phyloP scores from a whole-genome alignment of 1,140 invertebrate genomes.

The Apis dorsata region DNA sequence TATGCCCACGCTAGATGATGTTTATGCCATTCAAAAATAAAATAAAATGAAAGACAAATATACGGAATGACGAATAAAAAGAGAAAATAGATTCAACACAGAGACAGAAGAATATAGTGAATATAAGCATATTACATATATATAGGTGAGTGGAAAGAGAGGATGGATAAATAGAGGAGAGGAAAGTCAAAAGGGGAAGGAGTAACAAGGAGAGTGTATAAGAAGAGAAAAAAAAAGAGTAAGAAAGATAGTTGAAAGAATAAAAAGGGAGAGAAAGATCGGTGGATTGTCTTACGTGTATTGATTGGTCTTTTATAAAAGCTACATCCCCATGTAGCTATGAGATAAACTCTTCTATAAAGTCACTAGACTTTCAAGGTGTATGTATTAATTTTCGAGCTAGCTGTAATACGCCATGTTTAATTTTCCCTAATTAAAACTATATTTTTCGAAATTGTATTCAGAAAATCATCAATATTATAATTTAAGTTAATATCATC shows the following conservation, averaged over 20 bases:
- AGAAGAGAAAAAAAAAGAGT: constrained; percentile 20
- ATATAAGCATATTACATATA: not conserved
- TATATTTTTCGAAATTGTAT: not conserved
- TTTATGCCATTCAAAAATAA: constrained; percentile 30
- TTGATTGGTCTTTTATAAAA: constrained; percentile 78
- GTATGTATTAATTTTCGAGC: constrained; percentile 1
- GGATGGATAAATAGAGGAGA: constrained; percentile 5
- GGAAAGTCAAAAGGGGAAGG: not conserved
- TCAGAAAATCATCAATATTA: not conserved
- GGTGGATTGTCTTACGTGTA: constrained; percentile 74
- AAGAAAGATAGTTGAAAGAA: constrained; percentile 18
- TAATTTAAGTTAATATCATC: not conserved
- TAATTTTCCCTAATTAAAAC: constrained; percentile 19
- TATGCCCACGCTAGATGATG: not conserved
- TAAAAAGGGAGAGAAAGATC: constrained; percentile 68
- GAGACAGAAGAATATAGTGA: not conserved
- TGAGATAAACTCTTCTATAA: constrained; percentile 47
- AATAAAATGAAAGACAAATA: constrained; percentile 16
- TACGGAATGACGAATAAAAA: not conserved
- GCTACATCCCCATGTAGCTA: constrained; percentile 67
- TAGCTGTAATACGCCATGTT: constrained; percentile 43
- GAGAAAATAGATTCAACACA: constrained; percentile 2
- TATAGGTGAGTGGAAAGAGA: constrained; percentile 32
- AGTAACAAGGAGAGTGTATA: constrained; percentile 8
- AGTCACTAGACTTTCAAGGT: constrained; percentile 52